Evolutionary conservation across 2,113 vertebrate species (phyloP).

Genomic region (Naja naja): DNA sequence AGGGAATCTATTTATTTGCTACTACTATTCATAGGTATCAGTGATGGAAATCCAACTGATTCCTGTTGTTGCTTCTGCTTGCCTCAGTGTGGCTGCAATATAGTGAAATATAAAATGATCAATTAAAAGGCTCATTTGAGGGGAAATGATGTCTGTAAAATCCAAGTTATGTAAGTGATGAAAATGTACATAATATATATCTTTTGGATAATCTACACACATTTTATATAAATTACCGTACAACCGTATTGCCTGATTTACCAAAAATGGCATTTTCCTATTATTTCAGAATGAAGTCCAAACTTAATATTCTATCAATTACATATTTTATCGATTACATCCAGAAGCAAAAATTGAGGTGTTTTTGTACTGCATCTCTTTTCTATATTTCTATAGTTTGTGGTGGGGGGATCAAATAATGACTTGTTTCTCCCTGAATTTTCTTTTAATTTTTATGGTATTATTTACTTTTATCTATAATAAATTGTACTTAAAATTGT

Average conservation of each 20-base stretch:
- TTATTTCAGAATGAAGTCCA: background rate
- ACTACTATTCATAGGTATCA: background rate
- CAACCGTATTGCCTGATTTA: background rate
- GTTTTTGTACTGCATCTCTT: background rate
- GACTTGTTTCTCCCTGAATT: background rate
- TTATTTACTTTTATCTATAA: background rate
- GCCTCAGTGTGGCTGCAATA: background rate
- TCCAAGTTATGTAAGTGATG: background rate
- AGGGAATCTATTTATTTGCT: background rate
- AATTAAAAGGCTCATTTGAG: background rate
- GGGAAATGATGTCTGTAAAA: background rate
- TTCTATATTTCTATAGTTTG: background rate
- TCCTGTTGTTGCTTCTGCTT: background rate
- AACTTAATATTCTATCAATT: background rate
- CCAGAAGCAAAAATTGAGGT: background rate
- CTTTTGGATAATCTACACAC: background rate
- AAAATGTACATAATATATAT: background rate
- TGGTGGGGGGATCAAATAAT: background rate
- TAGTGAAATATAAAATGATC: background rate
- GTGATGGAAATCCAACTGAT: background rate
- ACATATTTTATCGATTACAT: background rate
- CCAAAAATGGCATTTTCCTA: background rate
- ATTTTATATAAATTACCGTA: background rate
- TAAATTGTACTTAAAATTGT: background rate
- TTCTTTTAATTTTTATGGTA: background rate